phyloP scores from a whole-genome alignment of 2,797 vertebrate genomes.

The Nannoperca obscura region DNA sequence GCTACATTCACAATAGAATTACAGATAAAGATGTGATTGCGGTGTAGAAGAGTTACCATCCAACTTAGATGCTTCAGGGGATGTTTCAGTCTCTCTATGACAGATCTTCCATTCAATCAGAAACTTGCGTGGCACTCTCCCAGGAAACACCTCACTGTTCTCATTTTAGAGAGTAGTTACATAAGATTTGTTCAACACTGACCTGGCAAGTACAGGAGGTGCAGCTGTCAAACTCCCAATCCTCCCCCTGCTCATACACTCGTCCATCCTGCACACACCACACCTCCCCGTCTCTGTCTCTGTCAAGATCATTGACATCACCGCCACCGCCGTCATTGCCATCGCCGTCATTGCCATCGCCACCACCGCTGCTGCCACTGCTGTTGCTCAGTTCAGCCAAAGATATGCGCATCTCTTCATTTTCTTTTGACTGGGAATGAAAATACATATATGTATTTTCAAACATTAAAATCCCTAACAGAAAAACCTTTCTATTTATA shows the following conservation, averaged over 20 bases:
- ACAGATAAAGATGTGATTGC: neutral
- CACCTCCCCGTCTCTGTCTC: constrained; percentile 78
- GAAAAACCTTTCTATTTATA: neutral
- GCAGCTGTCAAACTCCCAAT: constrained; percentile 97
- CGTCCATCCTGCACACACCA: constrained; percentile 95
- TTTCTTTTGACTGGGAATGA: constrained; percentile 89
- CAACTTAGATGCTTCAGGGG: neutral
- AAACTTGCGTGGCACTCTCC: neutral
- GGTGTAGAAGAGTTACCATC: neutral
- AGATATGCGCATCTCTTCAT: constrained; percentile 91
- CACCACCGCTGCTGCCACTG: accelerated
- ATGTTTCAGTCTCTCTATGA: constrained; percentile 9
- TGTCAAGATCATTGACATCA: constrained; percentile 51
- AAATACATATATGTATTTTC: constrained; percentile 36
- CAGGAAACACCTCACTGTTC: constrained; percentile 5
- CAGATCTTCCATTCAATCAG: constrained; percentile 10
- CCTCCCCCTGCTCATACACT: constrained; percentile 90
- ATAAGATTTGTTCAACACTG: constrained; percentile 43
- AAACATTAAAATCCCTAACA: neutral
- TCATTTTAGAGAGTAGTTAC: constrained; percentile 12
- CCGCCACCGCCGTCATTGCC: no score
- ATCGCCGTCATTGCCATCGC: constrained; percentile 8
- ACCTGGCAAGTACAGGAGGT: constrained; percentile 94
- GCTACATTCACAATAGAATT: neutral
- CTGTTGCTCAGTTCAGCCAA: constrained; percentile 88